Percentiles rank a stretch among this genome's conserved stretches.
phyloP scores from a whole-genome alignment of 2,113 vertebrate genomes.

The Tinamus guttatus region DNA sequence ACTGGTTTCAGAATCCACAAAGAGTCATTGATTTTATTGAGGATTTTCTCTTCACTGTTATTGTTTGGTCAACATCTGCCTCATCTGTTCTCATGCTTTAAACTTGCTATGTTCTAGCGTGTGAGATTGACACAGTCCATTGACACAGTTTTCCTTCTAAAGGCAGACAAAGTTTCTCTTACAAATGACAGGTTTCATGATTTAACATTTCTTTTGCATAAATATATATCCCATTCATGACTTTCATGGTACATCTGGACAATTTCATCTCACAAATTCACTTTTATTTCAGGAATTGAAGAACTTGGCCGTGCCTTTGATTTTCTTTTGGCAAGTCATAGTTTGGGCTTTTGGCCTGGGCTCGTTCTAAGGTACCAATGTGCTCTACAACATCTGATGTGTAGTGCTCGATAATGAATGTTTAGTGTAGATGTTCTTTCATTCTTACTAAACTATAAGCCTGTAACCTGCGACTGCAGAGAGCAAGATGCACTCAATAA shows the following conservation, averaged over 20 bases:
- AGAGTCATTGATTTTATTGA: background rate
- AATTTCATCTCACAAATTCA: background rate
- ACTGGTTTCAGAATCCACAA: background rate
- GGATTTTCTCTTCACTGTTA: background rate
- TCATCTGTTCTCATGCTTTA: background rate
- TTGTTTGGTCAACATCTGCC: background rate
- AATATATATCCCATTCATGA: background rate
- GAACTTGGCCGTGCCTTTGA: background rate
- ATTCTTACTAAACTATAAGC: background rate
- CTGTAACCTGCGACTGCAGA: background rate
- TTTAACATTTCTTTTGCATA: background rate
- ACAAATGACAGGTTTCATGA: background rate
- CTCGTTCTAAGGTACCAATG: background rate
- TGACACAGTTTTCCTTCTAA: background rate
- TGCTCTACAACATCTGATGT: background rate
- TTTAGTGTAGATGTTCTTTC: background rate
- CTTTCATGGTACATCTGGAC: background rate
- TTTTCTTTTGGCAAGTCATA: background rate
- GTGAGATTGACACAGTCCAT: background rate
- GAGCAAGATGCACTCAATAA: background rate
- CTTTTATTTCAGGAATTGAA: background rate
- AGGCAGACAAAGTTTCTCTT: background rate
- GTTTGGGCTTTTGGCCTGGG: background rate
- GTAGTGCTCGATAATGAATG: background rate
- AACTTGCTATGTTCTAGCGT: fast-evolving